Conservation (phyloP, 2,888 invertebrate genomes). For the Lagria hirta region DNA sequence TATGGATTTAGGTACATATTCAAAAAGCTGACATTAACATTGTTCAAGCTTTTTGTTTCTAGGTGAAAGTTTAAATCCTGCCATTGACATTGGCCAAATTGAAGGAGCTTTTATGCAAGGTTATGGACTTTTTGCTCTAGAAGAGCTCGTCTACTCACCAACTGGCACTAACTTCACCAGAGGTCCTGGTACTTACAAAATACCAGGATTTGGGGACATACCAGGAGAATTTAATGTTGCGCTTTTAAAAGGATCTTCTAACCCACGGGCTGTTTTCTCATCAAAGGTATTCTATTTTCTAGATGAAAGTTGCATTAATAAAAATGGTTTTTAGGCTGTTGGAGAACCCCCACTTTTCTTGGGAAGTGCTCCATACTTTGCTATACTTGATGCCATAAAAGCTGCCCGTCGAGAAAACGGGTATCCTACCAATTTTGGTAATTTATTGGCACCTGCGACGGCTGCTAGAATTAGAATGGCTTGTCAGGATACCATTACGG, state of each 20-base stretch:
- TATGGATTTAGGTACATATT: slow-evolving; percentile 83
- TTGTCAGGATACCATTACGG: slow-evolving; percentile 78
- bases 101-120: slow-evolving; percentile 96
- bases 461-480: slow-evolving; percentile 86
- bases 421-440: slow-evolving; percentile 58
- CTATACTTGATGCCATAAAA: slow-evolving; percentile 83
- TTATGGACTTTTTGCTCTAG: slow-evolving; percentile 87
- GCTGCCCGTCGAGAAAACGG: slow-evolving; percentile 76
- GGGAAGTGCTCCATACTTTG: slow-evolving; percentile 85
- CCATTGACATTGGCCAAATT: slow-evolving; percentile 95
- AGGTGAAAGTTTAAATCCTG: slow-evolving; percentile 90
- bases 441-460: slow-evolving; percentile 82
- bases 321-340: slow-evolving; percentile 68
- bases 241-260: slow-evolving; percentile 84
- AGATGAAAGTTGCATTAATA: slow-evolving; percentile 1
- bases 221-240: slow-evolving; percentile 92
- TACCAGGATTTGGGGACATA: slow-evolving; percentile 91
- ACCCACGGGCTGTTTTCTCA: slow-evolving; percentile 89
- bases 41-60: slow-evolving; percentile 12
- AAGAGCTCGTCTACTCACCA: slow-evolving; percentile 86
- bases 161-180: slow-evolving; percentile 78
- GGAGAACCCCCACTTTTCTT: slow-evolving; percentile 95
- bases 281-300: slow-evolving; percentile 72
- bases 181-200: slow-evolving; percentile 92
- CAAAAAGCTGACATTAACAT: too few relatives aligned